phyloP scores from a whole-genome alignment of 2,888 invertebrate genomes.

The Melinaea marsaeus region DNA sequence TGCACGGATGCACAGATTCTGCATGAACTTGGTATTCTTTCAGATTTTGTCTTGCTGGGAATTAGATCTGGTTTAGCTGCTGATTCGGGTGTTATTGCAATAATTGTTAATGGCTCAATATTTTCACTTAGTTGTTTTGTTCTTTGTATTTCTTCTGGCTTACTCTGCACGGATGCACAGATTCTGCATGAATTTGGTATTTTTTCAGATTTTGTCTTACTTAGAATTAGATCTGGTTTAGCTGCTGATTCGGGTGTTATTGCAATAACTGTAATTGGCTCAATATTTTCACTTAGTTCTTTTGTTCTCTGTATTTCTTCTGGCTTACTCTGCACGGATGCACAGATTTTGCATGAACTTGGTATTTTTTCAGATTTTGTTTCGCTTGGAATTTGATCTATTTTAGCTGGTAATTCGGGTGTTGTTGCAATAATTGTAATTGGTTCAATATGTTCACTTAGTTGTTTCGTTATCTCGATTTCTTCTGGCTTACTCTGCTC shows the following conservation, averaged over 20 bases:
- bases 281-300: background rate
- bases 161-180: background rate
- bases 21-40: background rate
- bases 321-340: background rate
- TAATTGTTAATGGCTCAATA: background rate
- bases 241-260: slow-evolving; percentile 5
- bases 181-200: background rate
- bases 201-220: background rate
- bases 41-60: background rate
- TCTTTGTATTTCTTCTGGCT: no score
- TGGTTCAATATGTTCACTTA: background rate
- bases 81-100: slow-evolving; percentile 1
- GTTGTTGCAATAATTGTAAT: background rate
- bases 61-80: slow-evolving; percentile 2
- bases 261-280: background rate
- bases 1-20: background rate
- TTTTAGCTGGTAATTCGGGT: slow-evolving; percentile 6
- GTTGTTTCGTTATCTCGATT: background rate
- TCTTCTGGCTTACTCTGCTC: background rate
- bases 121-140: background rate
- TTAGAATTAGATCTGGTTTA: background rate
- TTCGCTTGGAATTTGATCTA: no score
- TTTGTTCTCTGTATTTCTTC: no score
- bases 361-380: background rate
- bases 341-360: background rate